phyloP scores from a whole-genome alignment of 2,113 vertebrate genomes.

The Ctenomys sociabilis region DNA sequence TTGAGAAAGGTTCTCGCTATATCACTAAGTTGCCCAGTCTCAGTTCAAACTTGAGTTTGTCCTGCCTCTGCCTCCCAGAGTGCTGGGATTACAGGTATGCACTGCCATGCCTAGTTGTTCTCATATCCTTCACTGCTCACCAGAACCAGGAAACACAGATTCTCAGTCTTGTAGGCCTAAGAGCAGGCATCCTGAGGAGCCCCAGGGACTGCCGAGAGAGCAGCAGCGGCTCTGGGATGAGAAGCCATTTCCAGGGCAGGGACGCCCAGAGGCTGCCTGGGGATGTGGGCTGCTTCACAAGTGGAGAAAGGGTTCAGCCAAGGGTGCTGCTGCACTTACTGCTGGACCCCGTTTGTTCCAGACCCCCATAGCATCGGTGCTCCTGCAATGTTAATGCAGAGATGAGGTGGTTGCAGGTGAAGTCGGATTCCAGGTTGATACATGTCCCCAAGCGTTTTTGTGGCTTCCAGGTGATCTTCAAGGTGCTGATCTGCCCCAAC shows the following conservation, averaged over 20 bases:
- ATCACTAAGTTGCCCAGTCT: background rate
- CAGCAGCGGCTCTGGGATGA: background rate
- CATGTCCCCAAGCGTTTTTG: background rate
- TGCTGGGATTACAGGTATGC: background rate
- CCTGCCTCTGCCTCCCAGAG: background rate
- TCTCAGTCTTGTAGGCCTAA: background rate
- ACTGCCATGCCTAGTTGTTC: background rate
- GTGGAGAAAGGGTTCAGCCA: background rate
- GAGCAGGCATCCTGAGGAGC: background rate
- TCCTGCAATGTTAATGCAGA: background rate
- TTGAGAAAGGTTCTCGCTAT: background rate
- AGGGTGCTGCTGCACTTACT: background rate
- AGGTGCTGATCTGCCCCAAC: background rate
- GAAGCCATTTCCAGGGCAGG: background rate
- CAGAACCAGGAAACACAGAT: background rate
- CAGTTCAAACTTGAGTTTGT: background rate
- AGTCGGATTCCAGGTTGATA: background rate
- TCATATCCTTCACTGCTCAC: background rate
- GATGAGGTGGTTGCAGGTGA: background rate
- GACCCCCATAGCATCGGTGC: background rate
- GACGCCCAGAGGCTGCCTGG: background rate
- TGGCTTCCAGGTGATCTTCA: background rate
- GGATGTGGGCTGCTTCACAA: background rate
- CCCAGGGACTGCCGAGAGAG: background rate
- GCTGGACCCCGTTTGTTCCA: background rate